Conservation (phyloP, 2,113 vertebrate species). For the Gobius niger region DNA sequence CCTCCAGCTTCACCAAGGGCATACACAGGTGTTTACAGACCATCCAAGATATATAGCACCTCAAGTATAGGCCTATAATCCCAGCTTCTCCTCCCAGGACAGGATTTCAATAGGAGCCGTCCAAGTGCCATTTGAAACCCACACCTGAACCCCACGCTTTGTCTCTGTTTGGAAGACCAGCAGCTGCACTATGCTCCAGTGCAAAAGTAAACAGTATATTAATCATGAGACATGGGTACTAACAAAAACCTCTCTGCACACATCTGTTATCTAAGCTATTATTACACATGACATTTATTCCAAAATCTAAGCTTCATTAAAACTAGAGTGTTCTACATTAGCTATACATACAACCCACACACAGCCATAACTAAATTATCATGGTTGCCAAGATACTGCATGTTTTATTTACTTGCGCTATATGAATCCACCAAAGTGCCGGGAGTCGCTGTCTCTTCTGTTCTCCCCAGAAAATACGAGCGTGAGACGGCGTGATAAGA, state of each 20-base stretch:
- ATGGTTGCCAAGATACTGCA: slow-evolving; percentile 31
- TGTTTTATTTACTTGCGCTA: slow-evolving; percentile 35
- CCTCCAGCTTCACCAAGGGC: background rate
- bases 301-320: background rate
- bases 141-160: background rate
- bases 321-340: slow-evolving; percentile 7
- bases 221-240: too few relatives aligned
- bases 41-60: background rate
- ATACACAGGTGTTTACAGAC: background rate
- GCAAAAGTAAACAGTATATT: background rate
- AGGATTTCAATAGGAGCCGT: background rate
- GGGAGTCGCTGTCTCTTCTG: background rate
- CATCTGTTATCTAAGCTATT: background rate
- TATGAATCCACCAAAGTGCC: slow-evolving; percentile 8
- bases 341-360: slow-evolving; percentile 6
- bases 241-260: too few relatives aligned
- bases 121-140: background rate
- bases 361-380: slow-evolving; percentile 27
- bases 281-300: background rate
- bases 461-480: slow-evolving; percentile 7
- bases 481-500: slow-evolving; percentile 7
- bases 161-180: background rate
- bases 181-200: background rate
- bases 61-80: background rate
- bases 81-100: background rate